Conservation (phyloP, 2,888 invertebrate genomes). For the Cactoblastis cactorum region DNA sequence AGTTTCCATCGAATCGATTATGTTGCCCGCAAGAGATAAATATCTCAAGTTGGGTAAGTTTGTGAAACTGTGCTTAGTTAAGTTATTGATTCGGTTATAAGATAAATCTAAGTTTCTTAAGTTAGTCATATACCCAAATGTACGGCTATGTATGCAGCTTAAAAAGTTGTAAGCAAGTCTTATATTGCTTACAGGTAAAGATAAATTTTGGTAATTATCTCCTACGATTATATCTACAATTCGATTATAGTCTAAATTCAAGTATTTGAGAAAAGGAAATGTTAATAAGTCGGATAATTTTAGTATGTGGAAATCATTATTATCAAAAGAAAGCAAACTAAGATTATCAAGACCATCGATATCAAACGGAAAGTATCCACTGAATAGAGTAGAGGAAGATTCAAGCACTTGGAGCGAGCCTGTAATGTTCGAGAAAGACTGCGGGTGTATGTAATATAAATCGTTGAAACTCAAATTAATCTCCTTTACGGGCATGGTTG, state of each 20-base stretch:
- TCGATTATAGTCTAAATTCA: conserved; percentile 92
- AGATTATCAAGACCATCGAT: conserved; percentile 86
- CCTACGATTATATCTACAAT: conserved; percentile 84
- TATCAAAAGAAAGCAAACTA: conserved; percentile 91
- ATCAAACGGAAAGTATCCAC: conserved; percentile 87
- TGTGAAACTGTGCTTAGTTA: conserved; percentile 86
- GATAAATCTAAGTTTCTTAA: conserved; percentile 88
- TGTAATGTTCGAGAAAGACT: conserved; percentile 88
- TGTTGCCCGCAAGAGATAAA: conserved; percentile 90
- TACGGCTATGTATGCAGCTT: conserved; percentile 82
- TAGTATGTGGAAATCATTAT: conserved; percentile 89
- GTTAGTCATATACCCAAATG: conserved; percentile 85
- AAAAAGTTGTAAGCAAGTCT: conserved; percentile 91
- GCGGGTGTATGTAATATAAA: conserved; percentile 88
- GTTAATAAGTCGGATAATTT: conserved; percentile 85
- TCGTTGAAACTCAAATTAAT: conserved; percentile 95
- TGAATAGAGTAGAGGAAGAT: conserved; percentile 90
- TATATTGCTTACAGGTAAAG: conserved; percentile 86
- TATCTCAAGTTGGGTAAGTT: conserved; percentile 89
- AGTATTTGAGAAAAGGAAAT: conserved; percentile 85
- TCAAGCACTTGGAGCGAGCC: conserved; percentile 89
- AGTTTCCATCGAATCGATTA: conserved; percentile 84
- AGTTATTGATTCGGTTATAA: conserved; percentile 85
- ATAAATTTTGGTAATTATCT: conserved; percentile 83
- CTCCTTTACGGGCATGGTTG: conserved; percentile 88